Evolutionary conservation across 2,113 vertebrate genomes (phyloP).

Genomic region (Columba janthina): DNA sequence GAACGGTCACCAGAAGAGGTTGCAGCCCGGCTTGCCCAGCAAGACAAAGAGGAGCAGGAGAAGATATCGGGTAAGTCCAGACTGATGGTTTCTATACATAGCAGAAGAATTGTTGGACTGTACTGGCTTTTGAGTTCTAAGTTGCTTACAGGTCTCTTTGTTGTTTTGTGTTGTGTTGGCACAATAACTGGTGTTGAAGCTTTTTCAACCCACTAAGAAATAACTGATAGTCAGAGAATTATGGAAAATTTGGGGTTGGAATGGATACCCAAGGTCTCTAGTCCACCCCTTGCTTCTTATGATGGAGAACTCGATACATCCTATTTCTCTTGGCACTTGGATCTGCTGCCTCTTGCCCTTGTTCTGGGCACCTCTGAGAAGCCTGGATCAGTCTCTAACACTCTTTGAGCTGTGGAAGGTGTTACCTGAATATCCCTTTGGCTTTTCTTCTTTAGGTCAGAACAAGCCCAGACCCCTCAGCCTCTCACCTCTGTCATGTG

Average conservation of each 20-base stretch:
- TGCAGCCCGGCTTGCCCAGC: conserved; percentile 84
- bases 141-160: not conserved
- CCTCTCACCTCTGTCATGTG: not conserved
- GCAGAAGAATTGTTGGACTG: not conserved
- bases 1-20: conserved; percentile 89
- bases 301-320: not conserved
- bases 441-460: not conserved
- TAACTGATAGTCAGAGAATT: not conserved
- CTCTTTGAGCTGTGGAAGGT: not conserved
- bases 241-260: not conserved
- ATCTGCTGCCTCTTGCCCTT: not conserved
- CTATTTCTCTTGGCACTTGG: not conserved
- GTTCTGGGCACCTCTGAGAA: not conserved
- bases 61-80: conserved; percentile 75
- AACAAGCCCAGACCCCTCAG: not conserved
- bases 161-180: not conserved
- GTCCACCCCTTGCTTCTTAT: not conserved
- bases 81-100: accelerated
- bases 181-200: not conserved
- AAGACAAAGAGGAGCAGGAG: conserved; percentile 86
- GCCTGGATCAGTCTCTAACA: not conserved
- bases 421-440: not conserved
- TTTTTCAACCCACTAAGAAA: not conserved
- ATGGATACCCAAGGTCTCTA: not conserved
- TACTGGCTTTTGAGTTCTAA: not conserved